Conservation (phyloP, 37 sponge, comb jelly and placozoan genomes). For the Diacarnus erythraeanus region DNA sequence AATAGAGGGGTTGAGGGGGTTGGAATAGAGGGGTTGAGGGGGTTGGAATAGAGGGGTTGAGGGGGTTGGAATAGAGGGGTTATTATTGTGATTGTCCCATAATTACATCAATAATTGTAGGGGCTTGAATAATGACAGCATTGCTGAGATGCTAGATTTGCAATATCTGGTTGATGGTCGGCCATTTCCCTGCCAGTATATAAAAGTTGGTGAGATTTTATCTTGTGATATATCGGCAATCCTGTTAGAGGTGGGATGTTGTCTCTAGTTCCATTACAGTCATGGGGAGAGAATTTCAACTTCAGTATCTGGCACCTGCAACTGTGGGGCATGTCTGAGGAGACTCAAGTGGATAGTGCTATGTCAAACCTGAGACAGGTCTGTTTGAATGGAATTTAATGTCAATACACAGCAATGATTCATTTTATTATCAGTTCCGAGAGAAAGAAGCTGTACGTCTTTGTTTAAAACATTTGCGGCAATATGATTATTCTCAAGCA, state of each 20-base stretch:
- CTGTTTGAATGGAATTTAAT: neutral
- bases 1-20: no score
- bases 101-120: no score
- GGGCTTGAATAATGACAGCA: slow-evolving; percentile 52
- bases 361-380: slow-evolving; percentile 41
- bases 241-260: neutral
- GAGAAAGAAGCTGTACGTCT: slow-evolving; percentile 67
- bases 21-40: no score
- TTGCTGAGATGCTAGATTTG: slow-evolving; percentile 59
- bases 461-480: slow-evolving; percentile 88
- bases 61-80: no score
- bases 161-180: slow-evolving; percentile 32
- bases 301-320: slow-evolving; percentile 89
- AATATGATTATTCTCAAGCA: slow-evolving; percentile 79
- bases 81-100: no score
- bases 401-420: neutral
- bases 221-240: no score
- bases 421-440: slow-evolving; percentile 20
- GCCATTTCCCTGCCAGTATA: slow-evolving; percentile 57
- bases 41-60: no score
- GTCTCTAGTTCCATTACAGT: slow-evolving; percentile 60
- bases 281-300: slow-evolving; percentile 71
- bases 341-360: slow-evolving; percentile 31
- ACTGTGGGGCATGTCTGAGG: slow-evolving; percentile 55
- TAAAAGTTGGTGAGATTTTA: slow-evolving; percentile 65